Percentiles rank a stretch among this genome's conserved stretches.
These are phyloP conservation scores for Xenops minutus DNA, from an alignment of 2,797 vertebrate genomes.

Conservation along the genomic window DNA sequence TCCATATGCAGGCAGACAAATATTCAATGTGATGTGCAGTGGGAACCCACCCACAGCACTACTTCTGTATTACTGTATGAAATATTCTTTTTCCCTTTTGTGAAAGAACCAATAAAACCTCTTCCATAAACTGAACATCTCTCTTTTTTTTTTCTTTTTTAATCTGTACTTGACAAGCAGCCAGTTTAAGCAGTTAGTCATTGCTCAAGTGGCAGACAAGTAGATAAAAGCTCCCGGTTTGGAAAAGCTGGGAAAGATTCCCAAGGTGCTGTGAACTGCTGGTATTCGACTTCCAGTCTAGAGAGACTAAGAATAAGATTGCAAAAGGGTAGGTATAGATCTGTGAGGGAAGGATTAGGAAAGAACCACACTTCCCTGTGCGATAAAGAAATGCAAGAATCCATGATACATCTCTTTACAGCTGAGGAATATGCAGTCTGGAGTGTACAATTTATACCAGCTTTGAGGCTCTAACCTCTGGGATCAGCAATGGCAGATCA, in stretches of 20 bases:
- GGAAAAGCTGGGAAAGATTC: not conserved
- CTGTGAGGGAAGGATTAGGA: not conserved
- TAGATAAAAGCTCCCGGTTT: not conserved
- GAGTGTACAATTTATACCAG: not conserved
- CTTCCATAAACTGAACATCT: not conserved
- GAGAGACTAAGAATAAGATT: not conserved
- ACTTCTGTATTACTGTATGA: not conserved
- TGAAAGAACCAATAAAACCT: not conserved
- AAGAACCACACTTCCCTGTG: not conserved
- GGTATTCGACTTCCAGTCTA: not conserved
- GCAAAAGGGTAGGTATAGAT: not conserved
- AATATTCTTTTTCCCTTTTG: not conserved
- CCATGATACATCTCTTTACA: not conserved
- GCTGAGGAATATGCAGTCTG: not conserved
- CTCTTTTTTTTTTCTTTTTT: not conserved
- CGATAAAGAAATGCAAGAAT: not conserved
- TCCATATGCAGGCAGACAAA: not conserved
- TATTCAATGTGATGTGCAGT: not conserved
- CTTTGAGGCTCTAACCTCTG: not conserved
- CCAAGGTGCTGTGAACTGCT: not conserved
- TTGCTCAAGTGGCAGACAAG: not conserved
- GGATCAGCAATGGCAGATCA: not conserved
- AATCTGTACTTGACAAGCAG: not conserved
- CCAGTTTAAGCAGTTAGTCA: not conserved
- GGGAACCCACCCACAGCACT: not conserved